phyloP scores from a whole-genome alignment of 2,888 invertebrate species.

The Macropis europaea region DNA sequence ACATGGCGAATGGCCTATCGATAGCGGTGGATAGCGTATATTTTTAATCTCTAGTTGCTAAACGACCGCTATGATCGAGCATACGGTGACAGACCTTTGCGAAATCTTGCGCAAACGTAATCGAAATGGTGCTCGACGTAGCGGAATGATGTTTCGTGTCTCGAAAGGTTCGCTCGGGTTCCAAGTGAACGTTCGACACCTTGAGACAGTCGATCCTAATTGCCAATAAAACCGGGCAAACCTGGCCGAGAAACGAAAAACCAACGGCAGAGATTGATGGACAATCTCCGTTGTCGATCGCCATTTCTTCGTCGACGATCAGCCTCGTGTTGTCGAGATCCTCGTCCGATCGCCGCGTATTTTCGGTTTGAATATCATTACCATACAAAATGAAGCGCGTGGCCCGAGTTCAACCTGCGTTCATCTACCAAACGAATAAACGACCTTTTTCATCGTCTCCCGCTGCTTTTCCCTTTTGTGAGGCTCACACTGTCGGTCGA shows the following conservation, averaged over 20 bases:
- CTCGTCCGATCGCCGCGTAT: constrained; percentile 16
- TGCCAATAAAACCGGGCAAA: constrained; percentile 35
- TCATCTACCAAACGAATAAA: constrained; percentile 41
- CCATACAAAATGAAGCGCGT: constrained; percentile 51
- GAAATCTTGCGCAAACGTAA: constrained; percentile 31
- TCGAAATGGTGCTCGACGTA: constrained; percentile 40
- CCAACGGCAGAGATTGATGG: constrained; percentile 31
- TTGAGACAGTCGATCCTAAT: constrained; percentile 37
- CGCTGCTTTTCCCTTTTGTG: constrained; percentile 40
- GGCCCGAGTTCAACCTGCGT: constrained; percentile 29
- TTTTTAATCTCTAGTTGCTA: constrained; percentile 34
- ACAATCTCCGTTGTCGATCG: constrained; percentile 22
- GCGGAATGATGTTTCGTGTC: constrained; percentile 47
- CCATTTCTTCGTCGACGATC: not conserved
- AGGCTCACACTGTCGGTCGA: not conserved
- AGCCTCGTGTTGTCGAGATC: not conserved
- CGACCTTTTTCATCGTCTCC: constrained; percentile 46
- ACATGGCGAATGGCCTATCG: constrained; percentile 26
- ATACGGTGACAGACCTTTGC: constrained; percentile 18
- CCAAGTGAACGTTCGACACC: constrained; percentile 29
- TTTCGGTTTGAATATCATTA: constrained; percentile 59
- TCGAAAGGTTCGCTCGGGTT: constrained; percentile 22
- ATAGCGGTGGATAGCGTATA: constrained; percentile 26
- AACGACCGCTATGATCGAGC: constrained; percentile 15
- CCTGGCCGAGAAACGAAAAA: constrained; percentile 21